Conservation (phyloP, 2,797 vertebrate genomes). For the Nannoperca obscura region DNA sequence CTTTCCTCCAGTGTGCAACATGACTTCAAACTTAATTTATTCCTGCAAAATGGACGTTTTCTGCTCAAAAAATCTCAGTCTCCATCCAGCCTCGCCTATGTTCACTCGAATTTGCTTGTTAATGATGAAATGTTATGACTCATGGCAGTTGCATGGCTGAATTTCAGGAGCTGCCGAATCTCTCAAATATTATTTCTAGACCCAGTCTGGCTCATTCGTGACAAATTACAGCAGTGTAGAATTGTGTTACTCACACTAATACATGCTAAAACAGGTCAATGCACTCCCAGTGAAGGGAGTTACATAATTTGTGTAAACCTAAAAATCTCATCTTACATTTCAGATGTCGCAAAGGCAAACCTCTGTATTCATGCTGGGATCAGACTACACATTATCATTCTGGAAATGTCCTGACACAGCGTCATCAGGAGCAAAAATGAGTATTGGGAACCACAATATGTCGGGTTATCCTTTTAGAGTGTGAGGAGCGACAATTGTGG, state of each 20-base stretch:
- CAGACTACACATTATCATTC: background rate
- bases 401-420: background rate
- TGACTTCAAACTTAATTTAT: slow-evolving; percentile 26
- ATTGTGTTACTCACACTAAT: slow-evolving; percentile 37
- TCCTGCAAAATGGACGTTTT: slow-evolving; percentile 5
- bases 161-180: slow-evolving; percentile 43
- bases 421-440: background rate
- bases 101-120: slow-evolving; percentile 45
- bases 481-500: background rate
- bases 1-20: background rate
- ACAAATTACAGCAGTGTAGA: slow-evolving; percentile 45
- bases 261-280: slow-evolving; percentile 36
- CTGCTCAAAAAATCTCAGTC: slow-evolving; percentile 19
- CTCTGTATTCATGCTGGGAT: background rate
- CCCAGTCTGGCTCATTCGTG: slow-evolving; percentile 41
- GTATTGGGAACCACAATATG: background rate
- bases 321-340: slow-evolving; percentile 21
- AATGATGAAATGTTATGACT: slow-evolving; percentile 59
- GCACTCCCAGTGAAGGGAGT: slow-evolving; percentile 27
- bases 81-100: slow-evolving; percentile 19
- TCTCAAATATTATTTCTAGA: slow-evolving; percentile 42
- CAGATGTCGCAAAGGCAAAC: background rate
- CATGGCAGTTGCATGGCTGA: slow-evolving; percentile 44
- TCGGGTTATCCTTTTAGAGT: background rate
- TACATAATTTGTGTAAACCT: background rate